Conservation (phyloP, 2,113 vertebrate genomes). For the Trochalopteron elliotii region DNA sequence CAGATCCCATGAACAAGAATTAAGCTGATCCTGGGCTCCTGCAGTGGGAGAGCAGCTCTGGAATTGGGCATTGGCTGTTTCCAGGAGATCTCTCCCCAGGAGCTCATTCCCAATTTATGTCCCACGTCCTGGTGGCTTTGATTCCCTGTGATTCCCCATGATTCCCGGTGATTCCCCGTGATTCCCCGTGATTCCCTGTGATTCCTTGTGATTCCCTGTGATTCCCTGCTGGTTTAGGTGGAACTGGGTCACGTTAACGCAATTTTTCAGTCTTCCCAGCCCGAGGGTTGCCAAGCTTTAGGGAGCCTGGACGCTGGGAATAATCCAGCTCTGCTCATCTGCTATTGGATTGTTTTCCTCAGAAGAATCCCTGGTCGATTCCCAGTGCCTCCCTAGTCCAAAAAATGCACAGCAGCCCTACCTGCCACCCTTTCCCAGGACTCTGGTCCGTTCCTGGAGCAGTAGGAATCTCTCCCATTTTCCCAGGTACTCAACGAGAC, state of each 20-base stretch:
- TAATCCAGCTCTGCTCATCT: background rate
- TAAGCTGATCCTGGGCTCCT: background rate
- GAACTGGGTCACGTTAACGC: accelerated
- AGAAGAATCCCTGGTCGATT: background rate
- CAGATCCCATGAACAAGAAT: accelerated
- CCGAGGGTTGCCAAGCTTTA: accelerated
- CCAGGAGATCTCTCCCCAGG: background rate
- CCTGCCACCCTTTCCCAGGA: background rate
- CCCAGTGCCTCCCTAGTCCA: background rate
- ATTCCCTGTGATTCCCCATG: accelerated
- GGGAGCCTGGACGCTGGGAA: background rate
- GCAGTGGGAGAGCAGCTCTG: accelerated
- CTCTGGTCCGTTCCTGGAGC: accelerated
- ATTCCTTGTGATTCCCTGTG: accelerated
- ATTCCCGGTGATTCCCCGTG: background rate
- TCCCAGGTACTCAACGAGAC: background rate
- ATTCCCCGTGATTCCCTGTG: background rate
- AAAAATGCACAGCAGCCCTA: accelerated
- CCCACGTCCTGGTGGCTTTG: accelerated
- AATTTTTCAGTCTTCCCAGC: background rate
- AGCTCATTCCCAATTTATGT: accelerated
- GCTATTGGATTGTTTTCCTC: accelerated
- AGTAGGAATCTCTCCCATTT: background rate
- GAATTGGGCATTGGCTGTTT: accelerated
- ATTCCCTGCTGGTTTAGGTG: background rate